Base-by-base conservation (phyloP, 30 jellyfish, hydroid and myxozoan species). In the Nemopilema nomurai region DNA sequence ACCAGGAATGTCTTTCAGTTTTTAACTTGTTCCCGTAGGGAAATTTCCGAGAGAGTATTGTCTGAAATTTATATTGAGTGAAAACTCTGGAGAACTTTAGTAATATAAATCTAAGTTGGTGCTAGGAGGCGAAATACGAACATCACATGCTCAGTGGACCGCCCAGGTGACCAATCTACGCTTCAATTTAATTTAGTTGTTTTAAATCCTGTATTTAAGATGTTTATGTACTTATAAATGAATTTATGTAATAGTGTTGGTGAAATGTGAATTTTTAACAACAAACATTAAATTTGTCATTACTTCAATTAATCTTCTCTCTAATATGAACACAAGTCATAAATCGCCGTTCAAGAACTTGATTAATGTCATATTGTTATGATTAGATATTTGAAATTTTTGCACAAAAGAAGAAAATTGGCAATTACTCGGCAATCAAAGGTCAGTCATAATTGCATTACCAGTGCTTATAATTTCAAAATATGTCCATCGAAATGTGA, bases 141-240 rank as follows among this genome's bases (percentile, higher is more conserved):
- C 57, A 41, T 41, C 9, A 41, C 13, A 13, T 41, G 9, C 57
- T 41, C 57, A 13, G 13, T 13, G 13, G 57, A 41, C 57, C 57
- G 13, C 13, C 6, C 57, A 41, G 57, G 57, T 41, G 57, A 41
- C 57, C 6, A 41, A 41, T 41, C 57, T 41, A 41, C 57, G 13
- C 57, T 41, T 41, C 57, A 41, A 41, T 41, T 41, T 80, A 77
- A 76, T 49, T 31, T 62, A 30, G 81, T 80, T 65, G 74, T 80
- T 80, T 80, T 32, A 80, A 80, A 80, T 29, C 27, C 51, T 65
- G 71, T 80, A 63, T 65, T 66, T 80, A 65, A 80, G 89, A 80
- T 80, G 89, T 80, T 80, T 80, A 80, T 80, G 50, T 80, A 80
- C 80, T 66, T 66, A 80, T 63, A 49, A 16, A 65, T 80, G 27